Percentiles rank a stretch among this genome's conserved stretches.
These are phyloP conservation scores for Diabrotica undecimpunctata DNA, from an alignment of 1,140 invertebrate genomes.

Conservation along the genomic window DNA sequence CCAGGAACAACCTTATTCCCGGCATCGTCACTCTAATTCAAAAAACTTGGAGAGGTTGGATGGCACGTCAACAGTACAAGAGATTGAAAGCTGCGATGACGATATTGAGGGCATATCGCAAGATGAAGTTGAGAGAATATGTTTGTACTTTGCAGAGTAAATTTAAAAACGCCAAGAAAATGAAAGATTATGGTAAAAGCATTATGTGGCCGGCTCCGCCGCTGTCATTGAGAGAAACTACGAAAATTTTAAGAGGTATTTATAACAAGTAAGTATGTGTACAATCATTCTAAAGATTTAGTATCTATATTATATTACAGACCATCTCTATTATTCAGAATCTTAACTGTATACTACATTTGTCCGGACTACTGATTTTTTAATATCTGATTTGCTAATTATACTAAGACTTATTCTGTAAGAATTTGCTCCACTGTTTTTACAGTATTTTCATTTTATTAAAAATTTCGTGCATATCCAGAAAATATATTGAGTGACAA, in stretches of 20 bases:
- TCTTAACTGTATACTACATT: too few relatives aligned
- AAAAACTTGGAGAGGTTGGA: slow-evolving; percentile 82
- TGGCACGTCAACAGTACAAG: slow-evolving; percentile 75
- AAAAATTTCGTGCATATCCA: too few relatives aligned
- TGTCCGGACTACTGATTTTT: too few relatives aligned
- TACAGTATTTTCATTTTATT: too few relatives aligned
- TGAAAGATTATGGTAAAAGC: slow-evolving; percentile 73
- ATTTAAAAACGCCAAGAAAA: slow-evolving; percentile 57
- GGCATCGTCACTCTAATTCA: slow-evolving; percentile 88
- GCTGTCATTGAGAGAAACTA: slow-evolving; percentile 57
- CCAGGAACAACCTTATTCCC: slow-evolving; percentile 77
- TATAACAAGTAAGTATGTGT: slow-evolving; percentile 57
- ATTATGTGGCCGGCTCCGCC: slow-evolving; percentile 79
- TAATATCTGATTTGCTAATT: too few relatives aligned
- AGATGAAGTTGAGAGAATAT: slow-evolving; percentile 81
- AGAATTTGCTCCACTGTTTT: too few relatives aligned
- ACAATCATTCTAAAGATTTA: too few relatives aligned
- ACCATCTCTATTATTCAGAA: too few relatives aligned
- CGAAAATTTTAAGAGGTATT: slow-evolving; percentile 59
- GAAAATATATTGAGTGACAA: too few relatives aligned
- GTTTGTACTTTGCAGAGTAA: slow-evolving; percentile 63
- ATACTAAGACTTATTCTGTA: too few relatives aligned
- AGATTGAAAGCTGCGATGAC: slow-evolving; percentile 78
- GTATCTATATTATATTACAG: too few relatives aligned
- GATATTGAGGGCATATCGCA: slow-evolving; percentile 81